Evolutionary conservation across 1,140 invertebrate genomes (phyloP), one percentile per base, ranked within the genome.

Genomic region (Hirudo medicinalis): DNA sequence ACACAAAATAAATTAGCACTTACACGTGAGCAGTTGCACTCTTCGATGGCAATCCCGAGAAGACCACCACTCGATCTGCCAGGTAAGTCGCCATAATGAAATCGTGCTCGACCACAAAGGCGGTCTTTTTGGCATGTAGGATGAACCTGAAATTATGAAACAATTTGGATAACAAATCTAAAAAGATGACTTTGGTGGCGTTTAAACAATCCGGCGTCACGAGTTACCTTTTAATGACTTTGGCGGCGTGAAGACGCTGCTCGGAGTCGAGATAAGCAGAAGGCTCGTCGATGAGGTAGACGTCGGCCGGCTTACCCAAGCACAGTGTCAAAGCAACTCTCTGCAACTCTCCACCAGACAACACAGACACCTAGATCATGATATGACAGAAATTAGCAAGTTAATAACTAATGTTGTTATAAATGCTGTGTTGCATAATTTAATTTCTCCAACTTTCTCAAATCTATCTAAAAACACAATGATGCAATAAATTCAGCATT

Each of bases 71-170:
- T 69, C 96, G 86, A 83, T 99, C 97, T 20, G 97, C 94, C 55
- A 99, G 85, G 83, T 99, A 99, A 0, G 97, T 99, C 3, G 95
- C 94, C 97, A 99, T 99, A 71, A 99, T 99, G 79, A 99, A 99
- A 87, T 99, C 97, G 88, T 99, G 97, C 86, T 99, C 97, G 0
- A 99, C 97, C 40, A 99, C 89, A 82, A 99, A 99, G 40, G 94
- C 97, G 36, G 96, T 99, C 81, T 97, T 96, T 84, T 99, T 99
- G 0, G 96, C 92, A 79, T 99, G 96, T 54, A 99, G 85, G 82
- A 99, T 97, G 80, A 97, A 99, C 76, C 94, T 96, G 78, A 71
- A 80, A 32, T 22, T n/a, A 32, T 5, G 29, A 49, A 49, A 49
- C 11, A 11, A 1, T 15, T 49, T 8, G 43, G 15, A 49, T 13